These are phyloP conservation scores for Drosophila borborema DNA, from an alignment of 2,888 invertebrate species.

Conservation along the genomic window DNA sequence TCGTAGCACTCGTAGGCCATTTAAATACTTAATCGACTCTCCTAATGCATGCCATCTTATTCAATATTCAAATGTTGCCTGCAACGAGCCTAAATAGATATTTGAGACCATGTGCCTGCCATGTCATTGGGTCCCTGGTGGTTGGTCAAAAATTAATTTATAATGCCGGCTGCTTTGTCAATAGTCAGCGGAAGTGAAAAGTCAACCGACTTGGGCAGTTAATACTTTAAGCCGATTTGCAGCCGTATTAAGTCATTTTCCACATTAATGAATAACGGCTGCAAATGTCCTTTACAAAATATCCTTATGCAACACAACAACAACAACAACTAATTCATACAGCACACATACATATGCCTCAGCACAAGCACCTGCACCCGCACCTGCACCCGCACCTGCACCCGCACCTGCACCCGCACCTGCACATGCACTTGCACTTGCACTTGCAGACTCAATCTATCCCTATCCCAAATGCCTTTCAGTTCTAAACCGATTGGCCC, in stretches of 20 bases:
- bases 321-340: slow-evolving; percentile 14
- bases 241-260: slow-evolving; percentile 51
- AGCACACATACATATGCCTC: slow-evolving; percentile 31
- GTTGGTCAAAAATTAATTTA: slow-evolving; percentile 46
- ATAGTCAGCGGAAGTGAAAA: slow-evolving; percentile 59
- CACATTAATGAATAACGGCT: slow-evolving; percentile 40
- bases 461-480: neutral
- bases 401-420: no score
- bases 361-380: slow-evolving; percentile 18
- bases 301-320: slow-evolving; percentile 34
- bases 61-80: slow-evolving; percentile 65
- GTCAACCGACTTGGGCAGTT: slow-evolving; percentile 34
- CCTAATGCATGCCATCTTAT: slow-evolving; percentile 67
- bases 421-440: no score
- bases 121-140: neutral
- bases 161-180: slow-evolving; percentile 50
- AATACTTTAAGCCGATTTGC: slow-evolving; percentile 74
- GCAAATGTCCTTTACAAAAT: slow-evolving; percentile 35
- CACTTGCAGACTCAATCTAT: neutral
- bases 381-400: slow-evolving; percentile 34
- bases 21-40: slow-evolving; percentile 68
- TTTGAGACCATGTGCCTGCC: slow-evolving; percentile 2
- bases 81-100: slow-evolving; percentile 30
- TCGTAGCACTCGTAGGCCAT: slow-evolving; percentile 60
- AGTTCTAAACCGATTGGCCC: slow-evolving; percentile 10